phyloP scores from a whole-genome alignment of 1,140 invertebrate species.

The Formica exsecta region DNA sequence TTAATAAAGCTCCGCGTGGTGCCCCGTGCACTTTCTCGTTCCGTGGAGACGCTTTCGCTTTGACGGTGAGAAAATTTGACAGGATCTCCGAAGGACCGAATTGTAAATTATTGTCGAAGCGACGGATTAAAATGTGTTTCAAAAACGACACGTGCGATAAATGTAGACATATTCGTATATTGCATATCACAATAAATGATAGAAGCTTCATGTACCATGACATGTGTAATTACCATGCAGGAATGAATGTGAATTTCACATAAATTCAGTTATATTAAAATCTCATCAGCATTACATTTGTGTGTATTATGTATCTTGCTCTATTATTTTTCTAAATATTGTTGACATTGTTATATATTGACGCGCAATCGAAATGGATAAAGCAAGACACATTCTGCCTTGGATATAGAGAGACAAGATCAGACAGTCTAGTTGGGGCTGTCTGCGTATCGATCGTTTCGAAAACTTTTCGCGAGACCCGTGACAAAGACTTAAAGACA shows the following conservation, averaged over 20 bases:
- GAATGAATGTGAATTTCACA: slow-evolving; percentile 18
- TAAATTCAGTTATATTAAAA: background rate
- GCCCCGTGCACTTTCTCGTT: slow-evolving; percentile 23
- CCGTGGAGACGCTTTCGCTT: background rate
- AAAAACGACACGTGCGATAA: background rate
- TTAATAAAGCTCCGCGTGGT: slow-evolving; percentile 69
- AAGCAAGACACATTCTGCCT: background rate
- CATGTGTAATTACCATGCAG: background rate
- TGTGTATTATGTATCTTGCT: background rate
- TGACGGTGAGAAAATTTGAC: slow-evolving; percentile 64
- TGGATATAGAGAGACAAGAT: background rate
- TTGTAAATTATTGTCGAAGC: slow-evolving; percentile 12
- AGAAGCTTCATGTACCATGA: background rate
- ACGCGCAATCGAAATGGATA: slow-evolving; percentile 16
- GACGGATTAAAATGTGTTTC: background rate
- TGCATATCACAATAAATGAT: background rate
- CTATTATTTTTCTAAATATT: background rate
- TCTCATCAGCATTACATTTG: slow-evolving; percentile 6
- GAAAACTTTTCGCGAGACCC: slow-evolving; percentile 51
- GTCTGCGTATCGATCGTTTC: slow-evolving; percentile 47
- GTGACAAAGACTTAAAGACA: slow-evolving; percentile 49
- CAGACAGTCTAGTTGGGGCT: background rate
- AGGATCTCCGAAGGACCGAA: background rate
- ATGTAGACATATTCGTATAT: background rate
- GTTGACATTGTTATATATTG: background rate